Percentiles rank a stretch among this genome's conserved stretches.
Evolutionary conservation across 2,888 invertebrate species (phyloP).

Genomic region (Trachelus iudaicus): DNA sequence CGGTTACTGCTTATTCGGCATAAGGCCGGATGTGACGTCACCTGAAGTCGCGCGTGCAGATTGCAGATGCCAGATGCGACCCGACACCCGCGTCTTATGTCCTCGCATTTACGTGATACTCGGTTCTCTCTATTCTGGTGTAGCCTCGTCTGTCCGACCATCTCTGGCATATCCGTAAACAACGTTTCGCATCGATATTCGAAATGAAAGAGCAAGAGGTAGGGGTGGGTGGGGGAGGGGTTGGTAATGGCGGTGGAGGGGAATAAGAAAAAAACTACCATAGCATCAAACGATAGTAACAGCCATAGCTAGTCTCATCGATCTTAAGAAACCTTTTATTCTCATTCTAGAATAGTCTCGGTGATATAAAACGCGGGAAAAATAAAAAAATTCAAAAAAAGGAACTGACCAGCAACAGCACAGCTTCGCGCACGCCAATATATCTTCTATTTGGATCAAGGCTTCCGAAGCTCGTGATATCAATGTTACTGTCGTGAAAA

Average conservation of each 20-base stretch:
- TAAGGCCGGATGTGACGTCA: constrained; percentile 55
- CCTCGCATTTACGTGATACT: neutral
- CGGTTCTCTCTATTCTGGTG: neutral
- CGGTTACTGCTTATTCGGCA: constrained; percentile 52
- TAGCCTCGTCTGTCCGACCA: neutral
- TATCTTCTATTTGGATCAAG: neutral
- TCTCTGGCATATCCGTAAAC: neutral
- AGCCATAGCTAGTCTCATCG: neutral
- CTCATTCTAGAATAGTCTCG: neutral
- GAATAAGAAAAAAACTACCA: neutral
- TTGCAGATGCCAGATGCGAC: constrained; percentile 51
- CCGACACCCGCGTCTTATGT: constrained; percentile 44
- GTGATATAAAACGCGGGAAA: neutral
- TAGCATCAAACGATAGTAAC: neutral
- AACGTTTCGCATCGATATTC: neutral
- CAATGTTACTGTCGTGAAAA: neutral
- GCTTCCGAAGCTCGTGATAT: neutral
- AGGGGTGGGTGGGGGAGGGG: neutral
- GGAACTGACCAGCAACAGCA: neutral
- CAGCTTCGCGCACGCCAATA: neutral
- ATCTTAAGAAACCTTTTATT: neutral
- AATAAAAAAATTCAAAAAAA: neutral
- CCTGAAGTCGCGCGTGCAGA: constrained; percentile 39
- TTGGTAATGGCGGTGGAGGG: neutral
- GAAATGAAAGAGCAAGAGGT: neutral